These are phyloP conservation scores for Hyppa rectilinea DNA, from an alignment of 2,888 invertebrate species.

Conservation along the genomic window DNA sequence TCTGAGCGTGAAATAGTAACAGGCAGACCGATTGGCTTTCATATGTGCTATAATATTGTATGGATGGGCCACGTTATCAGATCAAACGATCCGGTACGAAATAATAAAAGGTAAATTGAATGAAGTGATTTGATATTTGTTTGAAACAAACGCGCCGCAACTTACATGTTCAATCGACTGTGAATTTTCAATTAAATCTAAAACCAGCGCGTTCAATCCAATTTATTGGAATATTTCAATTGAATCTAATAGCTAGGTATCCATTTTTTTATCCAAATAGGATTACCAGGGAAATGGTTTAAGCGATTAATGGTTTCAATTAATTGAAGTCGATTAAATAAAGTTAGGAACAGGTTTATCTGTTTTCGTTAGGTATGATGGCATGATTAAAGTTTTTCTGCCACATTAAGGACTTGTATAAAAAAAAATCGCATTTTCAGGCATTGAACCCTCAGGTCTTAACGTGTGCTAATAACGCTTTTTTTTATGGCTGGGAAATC, in stretches of 20 bases:
- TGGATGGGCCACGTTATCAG: background rate
- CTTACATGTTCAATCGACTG: conserved; percentile 30
- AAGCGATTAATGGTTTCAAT: no score
- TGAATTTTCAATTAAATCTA: conserved; percentile 41
- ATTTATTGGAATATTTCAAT: conserved; percentile 41
- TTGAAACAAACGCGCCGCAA: conserved; percentile 10
- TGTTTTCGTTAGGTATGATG: background rate
- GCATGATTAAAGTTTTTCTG: background rate
- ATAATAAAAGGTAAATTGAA: conserved; percentile 14
- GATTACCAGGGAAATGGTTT: background rate
- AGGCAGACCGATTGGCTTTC: no score
- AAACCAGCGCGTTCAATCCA: conserved; percentile 12
- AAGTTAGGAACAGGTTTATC: background rate
- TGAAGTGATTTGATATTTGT: conserved; percentile 17
- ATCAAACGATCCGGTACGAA: background rate
- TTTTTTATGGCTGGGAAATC: no score
- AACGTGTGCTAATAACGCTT: no score
- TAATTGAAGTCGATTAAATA: background rate
- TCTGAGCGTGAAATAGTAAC: background rate
- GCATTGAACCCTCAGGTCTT: no score
- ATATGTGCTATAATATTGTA: no score
- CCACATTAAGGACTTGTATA: no score
- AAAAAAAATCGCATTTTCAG: no score
- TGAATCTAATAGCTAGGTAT: background rate
- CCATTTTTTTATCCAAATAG: background rate